Conservation (phyloP, 2,888 invertebrate species). For the Chrysopilus asiliformis region DNA sequence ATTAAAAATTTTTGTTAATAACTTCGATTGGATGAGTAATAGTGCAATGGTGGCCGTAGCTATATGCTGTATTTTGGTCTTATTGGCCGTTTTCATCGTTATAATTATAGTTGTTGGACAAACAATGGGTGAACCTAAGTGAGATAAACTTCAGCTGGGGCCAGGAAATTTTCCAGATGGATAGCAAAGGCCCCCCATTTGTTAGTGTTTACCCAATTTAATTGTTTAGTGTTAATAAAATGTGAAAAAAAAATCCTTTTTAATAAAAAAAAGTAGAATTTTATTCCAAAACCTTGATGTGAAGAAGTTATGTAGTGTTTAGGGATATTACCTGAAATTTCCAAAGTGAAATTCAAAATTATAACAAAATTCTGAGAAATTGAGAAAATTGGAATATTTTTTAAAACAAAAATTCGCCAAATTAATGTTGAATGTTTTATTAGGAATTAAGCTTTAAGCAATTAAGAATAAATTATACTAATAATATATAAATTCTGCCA, state of each 20-base stretch:
- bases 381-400: no score
- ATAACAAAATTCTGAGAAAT: no score
- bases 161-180: conserved; percentile 38
- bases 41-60: conserved; percentile 66
- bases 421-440: no score
- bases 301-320: background rate
- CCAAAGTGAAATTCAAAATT: no score
- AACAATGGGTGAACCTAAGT: conserved; percentile 52
- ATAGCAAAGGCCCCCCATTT: conserved; percentile 35
- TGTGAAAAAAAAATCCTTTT: background rate
- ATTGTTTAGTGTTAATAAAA: background rate
- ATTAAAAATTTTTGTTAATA: conserved; percentile 11
- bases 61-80: conserved; percentile 68
- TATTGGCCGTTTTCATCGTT: conserved; percentile 67
- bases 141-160: conserved; percentile 39
- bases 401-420: no score
- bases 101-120: conserved; percentile 71
- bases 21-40: conserved; percentile 31
- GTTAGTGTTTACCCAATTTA: no score
- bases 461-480: no score
- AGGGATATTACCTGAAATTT: no score
- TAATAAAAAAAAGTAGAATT: background rate
- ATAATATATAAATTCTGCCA: no score
- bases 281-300: background rate
- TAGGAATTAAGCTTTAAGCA: no score